Conservation (phyloP, 2,888 invertebrate species). For the Rotaria magnacalcarata region DNA sequence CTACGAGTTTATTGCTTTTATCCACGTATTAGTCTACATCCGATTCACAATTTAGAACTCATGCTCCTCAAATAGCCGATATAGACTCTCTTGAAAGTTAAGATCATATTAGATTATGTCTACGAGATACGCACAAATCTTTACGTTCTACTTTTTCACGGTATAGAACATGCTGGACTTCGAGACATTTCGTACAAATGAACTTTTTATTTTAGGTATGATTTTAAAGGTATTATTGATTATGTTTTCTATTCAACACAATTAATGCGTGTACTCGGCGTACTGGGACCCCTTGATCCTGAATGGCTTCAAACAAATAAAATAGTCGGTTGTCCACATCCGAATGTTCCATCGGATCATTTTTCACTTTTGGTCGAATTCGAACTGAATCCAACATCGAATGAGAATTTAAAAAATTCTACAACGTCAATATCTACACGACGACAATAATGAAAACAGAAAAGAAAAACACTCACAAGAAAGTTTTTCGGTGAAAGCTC, state of each 20-base stretch:
- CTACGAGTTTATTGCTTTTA: no score
- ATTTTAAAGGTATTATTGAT: slow-evolving; percentile 98
- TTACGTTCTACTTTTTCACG: no score
- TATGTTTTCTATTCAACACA: slow-evolving; percentile 97
- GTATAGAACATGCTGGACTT: no score
- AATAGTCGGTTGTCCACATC: slow-evolving; percentile 68
- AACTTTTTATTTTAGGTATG: slow-evolving; percentile 70
- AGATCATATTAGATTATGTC: no score
- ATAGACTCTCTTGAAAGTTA: no score
- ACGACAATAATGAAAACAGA: neutral
- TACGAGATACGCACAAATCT: no score
- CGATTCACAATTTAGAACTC: no score
- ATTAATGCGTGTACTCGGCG: slow-evolving; percentile 86
- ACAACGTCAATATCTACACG: neutral
- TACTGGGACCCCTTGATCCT: slow-evolving; percentile 85
- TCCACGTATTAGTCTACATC: no score
- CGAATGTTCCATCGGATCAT: slow-evolving; percentile 79
- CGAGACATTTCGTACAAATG: no score
- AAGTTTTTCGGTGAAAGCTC: neutral
- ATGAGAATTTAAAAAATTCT: neutral
- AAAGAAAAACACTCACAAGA: neutral
- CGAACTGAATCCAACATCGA: slow-evolving; percentile 49
- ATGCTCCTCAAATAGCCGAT: no score
- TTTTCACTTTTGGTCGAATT: slow-evolving; percentile 58
- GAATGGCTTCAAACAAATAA: slow-evolving; percentile 66